Evolutionary conservation across 1,140 invertebrate genomes (phyloP).

Genomic region (Cyclina sinensis): DNA sequence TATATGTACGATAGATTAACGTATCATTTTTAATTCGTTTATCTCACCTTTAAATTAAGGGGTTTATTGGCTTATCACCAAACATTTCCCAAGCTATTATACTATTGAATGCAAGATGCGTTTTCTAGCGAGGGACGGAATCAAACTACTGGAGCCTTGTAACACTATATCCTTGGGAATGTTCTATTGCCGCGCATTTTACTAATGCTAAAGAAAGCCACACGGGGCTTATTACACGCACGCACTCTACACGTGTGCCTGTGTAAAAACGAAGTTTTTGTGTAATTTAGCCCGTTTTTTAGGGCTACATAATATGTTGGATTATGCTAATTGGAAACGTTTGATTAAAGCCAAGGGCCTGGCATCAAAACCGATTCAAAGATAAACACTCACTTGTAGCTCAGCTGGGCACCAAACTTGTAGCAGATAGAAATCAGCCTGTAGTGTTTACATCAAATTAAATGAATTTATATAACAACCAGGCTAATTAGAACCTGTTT

Average conservation of each 20-base stretch:
- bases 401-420: neutral
- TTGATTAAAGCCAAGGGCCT: neutral
- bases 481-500: no score
- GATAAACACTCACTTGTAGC: neutral
- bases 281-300: neutral
- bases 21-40: neutral
- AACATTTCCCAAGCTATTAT: slow-evolving; percentile 13
- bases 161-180: slow-evolving; percentile 53
- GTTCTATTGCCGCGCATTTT: slow-evolving; percentile 46
- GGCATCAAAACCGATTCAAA: neutral
- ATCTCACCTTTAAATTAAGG: neutral
- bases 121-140: neutral
- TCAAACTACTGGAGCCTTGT: slow-evolving; percentile 26
- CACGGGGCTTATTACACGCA: slow-evolving; percentile 14
- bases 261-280: slow-evolving; percentile 28
- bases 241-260: slow-evolving; percentile 14
- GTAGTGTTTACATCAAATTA: neutral
- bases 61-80: neutral
- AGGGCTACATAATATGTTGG: neutral
- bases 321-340: neutral
- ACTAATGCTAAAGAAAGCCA: slow-evolving; percentile 21
- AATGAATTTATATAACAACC: neutral
- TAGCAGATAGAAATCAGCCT: neutral
- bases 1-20: no score
- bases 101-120: neutral